These are phyloP conservation scores for Drosophila parabipectinata DNA, from an alignment of 1,140 invertebrate species.

Conservation along the genomic window DNA sequence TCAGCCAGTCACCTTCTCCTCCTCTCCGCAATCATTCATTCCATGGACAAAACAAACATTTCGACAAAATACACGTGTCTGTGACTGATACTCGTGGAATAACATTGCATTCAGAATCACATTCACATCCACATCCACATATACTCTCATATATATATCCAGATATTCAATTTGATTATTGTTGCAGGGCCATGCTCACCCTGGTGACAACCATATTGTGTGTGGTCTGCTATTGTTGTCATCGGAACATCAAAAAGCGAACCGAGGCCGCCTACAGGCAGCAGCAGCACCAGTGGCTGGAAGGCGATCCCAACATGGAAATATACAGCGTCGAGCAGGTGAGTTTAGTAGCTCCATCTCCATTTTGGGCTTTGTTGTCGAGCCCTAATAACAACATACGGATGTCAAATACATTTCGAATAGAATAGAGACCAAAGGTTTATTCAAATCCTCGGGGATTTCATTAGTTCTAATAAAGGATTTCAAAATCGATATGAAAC, in stretches of 20 bases:
- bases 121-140: too few relatives aligned
- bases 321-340: slow-evolving; percentile 88
- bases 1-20: neutral
- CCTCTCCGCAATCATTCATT: slow-evolving; percentile 26
- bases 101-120: slow-evolving; percentile 22
- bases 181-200: slow-evolving; percentile 87
- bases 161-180: slow-evolving; percentile 22
- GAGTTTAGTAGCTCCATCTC: slow-evolving; percentile 56
- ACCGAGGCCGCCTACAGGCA: slow-evolving; percentile 85
- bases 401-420: slow-evolving; percentile 28
- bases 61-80: slow-evolving; percentile 1
- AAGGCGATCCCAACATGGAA: slow-evolving; percentile 87
- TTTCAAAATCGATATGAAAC: neutral
- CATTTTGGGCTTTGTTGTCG: slow-evolving; percentile 5
- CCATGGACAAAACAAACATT: slow-evolving; percentile 3
- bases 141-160: neutral
- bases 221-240: slow-evolving; percentile 88
- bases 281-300: slow-evolving; percentile 85
- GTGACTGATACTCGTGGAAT: slow-evolving; percentile 15
- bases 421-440: slow-evolving; percentile 6
- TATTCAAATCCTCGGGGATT: neutral
- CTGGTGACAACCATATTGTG: slow-evolving; percentile 87
- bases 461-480: neutral
- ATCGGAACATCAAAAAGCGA: slow-evolving; percentile 87
- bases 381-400: slow-evolving; percentile 11